These are phyloP conservation scores for Lepilemur ruficaudatus DNA, from an alignment of 2,797 vertebrate genomes.

Conservation along the genomic window DNA sequence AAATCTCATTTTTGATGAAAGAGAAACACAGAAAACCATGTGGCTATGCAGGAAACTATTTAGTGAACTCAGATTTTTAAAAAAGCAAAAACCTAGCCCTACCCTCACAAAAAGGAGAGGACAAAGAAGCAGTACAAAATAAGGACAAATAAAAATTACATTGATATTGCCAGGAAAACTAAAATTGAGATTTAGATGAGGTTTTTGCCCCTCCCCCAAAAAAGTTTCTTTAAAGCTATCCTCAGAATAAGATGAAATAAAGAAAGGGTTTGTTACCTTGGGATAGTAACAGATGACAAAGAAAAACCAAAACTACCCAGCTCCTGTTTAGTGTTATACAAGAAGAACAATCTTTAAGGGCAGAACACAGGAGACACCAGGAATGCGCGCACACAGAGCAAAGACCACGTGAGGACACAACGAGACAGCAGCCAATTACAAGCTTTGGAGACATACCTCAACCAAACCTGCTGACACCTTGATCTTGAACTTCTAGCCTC, in stretches of 20 bases:
- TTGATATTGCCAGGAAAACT: not conserved
- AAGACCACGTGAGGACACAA: too few relatives aligned
- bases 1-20: not conserved
- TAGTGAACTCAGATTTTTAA: not conserved
- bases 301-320: not conserved
- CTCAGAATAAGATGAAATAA: not conserved
- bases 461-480: too few relatives aligned
- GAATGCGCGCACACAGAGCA: too few relatives aligned
- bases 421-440: too few relatives aligned
- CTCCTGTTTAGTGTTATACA: fast-evolving
- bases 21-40: not conserved
- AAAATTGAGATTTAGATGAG: not conserved
- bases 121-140: not conserved
- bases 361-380: too few relatives aligned
- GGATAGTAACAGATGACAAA: not conserved
- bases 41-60: not conserved
- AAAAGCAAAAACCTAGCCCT: not conserved
- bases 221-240: not conserved
- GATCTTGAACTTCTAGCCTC: too few relatives aligned
- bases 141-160: not conserved
- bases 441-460: too few relatives aligned
- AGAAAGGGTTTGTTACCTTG: not conserved
- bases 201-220: not conserved
- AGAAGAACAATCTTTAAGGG: too few relatives aligned
- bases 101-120: not conserved